Evolutionary conservation across 2,113 vertebrate species (phyloP).

Genomic region (Proterorhinus semilunaris): DNA sequence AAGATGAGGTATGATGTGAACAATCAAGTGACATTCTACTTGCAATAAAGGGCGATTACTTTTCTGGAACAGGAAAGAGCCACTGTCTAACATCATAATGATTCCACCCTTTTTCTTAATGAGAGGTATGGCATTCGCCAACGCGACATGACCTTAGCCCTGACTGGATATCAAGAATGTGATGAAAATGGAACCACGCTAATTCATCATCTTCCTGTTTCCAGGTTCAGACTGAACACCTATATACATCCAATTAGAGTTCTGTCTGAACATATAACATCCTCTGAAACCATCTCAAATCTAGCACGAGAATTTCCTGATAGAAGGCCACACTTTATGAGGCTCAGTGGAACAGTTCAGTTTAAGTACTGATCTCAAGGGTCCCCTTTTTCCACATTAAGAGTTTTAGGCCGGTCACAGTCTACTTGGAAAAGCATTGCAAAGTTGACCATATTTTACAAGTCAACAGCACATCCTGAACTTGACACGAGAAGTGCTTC

Average conservation of each 20-base stretch:
- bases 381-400: conserved; percentile 39
- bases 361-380: conserved; percentile 36
- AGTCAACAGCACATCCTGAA: conserved; percentile 10
- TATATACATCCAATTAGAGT: not conserved
- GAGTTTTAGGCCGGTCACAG: conserved; percentile 29
- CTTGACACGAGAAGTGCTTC: conserved; percentile 1
- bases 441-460: conserved; percentile 21
- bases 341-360: conserved; percentile 33
- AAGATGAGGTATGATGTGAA: not conserved
- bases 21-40: conserved; percentile 1
- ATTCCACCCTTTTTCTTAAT: conserved; percentile 56
- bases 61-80: conserved; percentile 23
- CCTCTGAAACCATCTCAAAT: not conserved
- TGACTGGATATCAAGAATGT: conserved; percentile 38
- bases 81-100: conserved; percentile 32
- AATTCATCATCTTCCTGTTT: conserved; percentile 45
- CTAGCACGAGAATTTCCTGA: conserved; percentile 1
- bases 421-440: conserved; percentile 3
- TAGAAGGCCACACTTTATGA: conserved; percentile 19
- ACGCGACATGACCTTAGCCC: conserved; percentile 59
- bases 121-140: conserved; percentile 60
- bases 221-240: conserved; percentile 12
- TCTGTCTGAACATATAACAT: conserved; percentile 17
- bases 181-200: conserved; percentile 61
- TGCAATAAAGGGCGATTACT: conserved; percentile 32